phyloP scores from a whole-genome alignment of 2,888 invertebrate genomes.

The Pegoplata infirma region DNA sequence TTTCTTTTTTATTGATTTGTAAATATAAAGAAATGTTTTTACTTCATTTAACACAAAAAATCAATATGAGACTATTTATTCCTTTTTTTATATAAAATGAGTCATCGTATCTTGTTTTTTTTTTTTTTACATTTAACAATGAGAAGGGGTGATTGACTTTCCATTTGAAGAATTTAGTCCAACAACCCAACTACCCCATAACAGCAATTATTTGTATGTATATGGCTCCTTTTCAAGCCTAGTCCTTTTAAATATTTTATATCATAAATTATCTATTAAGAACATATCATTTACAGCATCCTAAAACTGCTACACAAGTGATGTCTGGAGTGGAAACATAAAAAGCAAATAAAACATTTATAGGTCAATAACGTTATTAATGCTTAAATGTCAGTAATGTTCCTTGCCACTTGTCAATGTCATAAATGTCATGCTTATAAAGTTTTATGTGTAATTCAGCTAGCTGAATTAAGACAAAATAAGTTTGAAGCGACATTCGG shows the following conservation, averaged over 20 bases:
- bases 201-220: no score
- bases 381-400: slow-evolving; percentile 11
- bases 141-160: slow-evolving; percentile 58
- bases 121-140: neutral
- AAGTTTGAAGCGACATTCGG: neutral
- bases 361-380: slow-evolving; percentile 42
- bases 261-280: neutral
- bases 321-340: neutral
- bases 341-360: slow-evolving; percentile 10
- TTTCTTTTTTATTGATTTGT: neutral
- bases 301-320: neutral
- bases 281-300: neutral
- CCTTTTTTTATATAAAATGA: slow-evolving; percentile 47
- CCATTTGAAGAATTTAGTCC: slow-evolving; percentile 12
- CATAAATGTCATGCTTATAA: slow-evolving; percentile 7
- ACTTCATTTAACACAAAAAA: slow-evolving; percentile 48
- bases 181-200: neutral
- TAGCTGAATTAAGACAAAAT: no score
- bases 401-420: slow-evolving; percentile 29
- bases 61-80: slow-evolving; percentile 51
- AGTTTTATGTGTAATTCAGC: neutral
- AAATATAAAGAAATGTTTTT: slow-evolving; percentile 4
- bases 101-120: slow-evolving; percentile 41
- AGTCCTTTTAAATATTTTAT: neutral
- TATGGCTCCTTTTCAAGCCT: neutral